Evolutionary conservation across 2,888 invertebrate genomes (phyloP).

Genomic region (Tanytarsus gracilentus): DNA sequence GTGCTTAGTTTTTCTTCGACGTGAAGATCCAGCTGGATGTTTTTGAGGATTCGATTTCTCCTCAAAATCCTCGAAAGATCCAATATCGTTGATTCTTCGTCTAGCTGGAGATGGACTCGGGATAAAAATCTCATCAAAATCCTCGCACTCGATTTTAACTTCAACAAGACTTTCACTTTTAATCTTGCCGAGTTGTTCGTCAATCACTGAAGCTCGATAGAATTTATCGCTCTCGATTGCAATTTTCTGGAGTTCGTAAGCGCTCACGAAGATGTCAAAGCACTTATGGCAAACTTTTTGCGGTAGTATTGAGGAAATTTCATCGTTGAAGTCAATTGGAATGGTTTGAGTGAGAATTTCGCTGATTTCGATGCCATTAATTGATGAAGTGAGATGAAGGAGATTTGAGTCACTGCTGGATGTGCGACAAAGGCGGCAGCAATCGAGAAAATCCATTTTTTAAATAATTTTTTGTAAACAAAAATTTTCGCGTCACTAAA

Average conservation of each 20-base stretch:
- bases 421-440: background rate
- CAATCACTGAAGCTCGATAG: background rate
- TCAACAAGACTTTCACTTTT: background rate
- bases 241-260: background rate
- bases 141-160: background rate
- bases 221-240: background rate
- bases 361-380: background rate
- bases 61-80: no score
- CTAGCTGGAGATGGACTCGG: no score
- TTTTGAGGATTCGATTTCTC: no score
- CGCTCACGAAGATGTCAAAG: background rate
- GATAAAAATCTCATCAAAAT: background rate
- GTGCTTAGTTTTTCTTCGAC: no score
- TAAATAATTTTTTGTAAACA: background rate
- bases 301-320: background rate
- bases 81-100: background rate
- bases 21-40: no score
- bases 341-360: background rate
- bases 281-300: background rate
- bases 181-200: background rate
- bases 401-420: no score
- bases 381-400: background rate
- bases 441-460: background rate
- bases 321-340: slow-evolving; percentile 1
- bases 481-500: background rate